phyloP scores from a whole-genome alignment of 2,888 invertebrate species.

The Lacanobia wlatinum region DNA sequence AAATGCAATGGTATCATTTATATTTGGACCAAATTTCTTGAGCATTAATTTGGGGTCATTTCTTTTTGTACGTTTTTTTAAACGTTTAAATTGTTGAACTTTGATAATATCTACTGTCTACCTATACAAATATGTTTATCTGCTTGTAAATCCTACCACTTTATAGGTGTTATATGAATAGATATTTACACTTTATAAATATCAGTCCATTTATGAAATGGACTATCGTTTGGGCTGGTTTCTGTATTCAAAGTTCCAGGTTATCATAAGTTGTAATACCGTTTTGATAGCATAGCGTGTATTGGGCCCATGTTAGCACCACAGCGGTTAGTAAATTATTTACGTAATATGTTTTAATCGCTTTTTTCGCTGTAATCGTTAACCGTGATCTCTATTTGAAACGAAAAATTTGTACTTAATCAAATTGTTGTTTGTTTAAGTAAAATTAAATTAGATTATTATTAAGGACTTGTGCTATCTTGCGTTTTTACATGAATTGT shows the following conservation, averaged over 20 bases:
- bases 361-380: constrained; percentile 70
- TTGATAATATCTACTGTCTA: constrained; percentile 73
- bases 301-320: constrained; percentile 67
- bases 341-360: constrained; percentile 63
- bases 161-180: constrained; percentile 80
- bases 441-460: constrained; percentile 69
- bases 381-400: constrained; percentile 79
- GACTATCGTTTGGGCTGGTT: constrained; percentile 54
- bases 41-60: constrained; percentile 71
- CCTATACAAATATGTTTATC: constrained; percentile 74
- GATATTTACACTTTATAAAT: constrained; percentile 69
- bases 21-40: constrained; percentile 81
- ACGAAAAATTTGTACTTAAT: constrained; percentile 79
- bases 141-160: constrained; percentile 74
- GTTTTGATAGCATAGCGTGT: constrained; percentile 66
- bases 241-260: constrained; percentile 67
- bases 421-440: constrained; percentile 80
- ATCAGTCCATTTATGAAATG: constrained; percentile 62
- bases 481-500: constrained; percentile 71
- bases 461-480: constrained; percentile 75
- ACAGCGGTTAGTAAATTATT: constrained; percentile 61
- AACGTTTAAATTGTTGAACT: constrained; percentile 74
- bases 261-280: constrained; percentile 55
- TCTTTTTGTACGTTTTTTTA: constrained; percentile 74
- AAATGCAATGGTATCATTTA: constrained; percentile 68